Evolutionary conservation across 2,888 invertebrate genomes (phyloP).

Genomic region (Seladonia tumulorum): DNA sequence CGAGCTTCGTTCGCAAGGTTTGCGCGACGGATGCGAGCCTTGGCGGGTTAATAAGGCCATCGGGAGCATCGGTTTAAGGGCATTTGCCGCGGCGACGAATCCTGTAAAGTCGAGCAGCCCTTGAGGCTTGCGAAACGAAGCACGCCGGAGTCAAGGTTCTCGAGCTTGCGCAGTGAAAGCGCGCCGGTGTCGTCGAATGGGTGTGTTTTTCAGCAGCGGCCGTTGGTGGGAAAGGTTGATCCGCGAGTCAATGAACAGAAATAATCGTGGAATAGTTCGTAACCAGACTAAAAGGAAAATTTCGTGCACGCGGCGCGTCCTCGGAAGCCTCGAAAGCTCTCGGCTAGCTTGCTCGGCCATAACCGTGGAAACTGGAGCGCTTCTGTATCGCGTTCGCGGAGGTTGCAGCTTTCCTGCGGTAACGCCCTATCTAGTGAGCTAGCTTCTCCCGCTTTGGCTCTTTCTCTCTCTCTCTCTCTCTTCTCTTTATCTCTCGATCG

Average conservation of each 20-base stretch:
- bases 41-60: slow-evolving; percentile 14
- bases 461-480: background rate
- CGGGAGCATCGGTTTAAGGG: slow-evolving; percentile 28
- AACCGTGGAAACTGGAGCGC: background rate
- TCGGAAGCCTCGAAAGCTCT: slow-evolving; percentile 2
- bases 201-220: slow-evolving; percentile 49
- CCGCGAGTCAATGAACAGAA: slow-evolving; percentile 34
- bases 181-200: slow-evolving; percentile 36
- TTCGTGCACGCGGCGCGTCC: background rate
- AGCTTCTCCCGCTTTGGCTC: background rate
- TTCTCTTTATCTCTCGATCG: background rate
- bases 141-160: slow-evolving; percentile 56
- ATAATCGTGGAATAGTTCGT: slow-evolving; percentile 41
- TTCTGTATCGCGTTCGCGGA: background rate
- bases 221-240: slow-evolving; percentile 44
- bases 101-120: slow-evolving; percentile 41
- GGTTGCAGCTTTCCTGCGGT: background rate
- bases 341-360: background rate
- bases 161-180: slow-evolving; percentile 63
- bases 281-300: slow-evolving; percentile 1
- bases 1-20: background rate
- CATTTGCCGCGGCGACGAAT: slow-evolving; percentile 42
- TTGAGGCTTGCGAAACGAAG: slow-evolving; percentile 42
- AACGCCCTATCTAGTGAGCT: slow-evolving; percentile 33
- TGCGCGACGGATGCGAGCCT: background rate